Evolutionary conservation across 2,113 vertebrate species (phyloP), one percentile per base, ranked within the genome.

Genomic region (Nyctereutes procyonoides): DNA sequence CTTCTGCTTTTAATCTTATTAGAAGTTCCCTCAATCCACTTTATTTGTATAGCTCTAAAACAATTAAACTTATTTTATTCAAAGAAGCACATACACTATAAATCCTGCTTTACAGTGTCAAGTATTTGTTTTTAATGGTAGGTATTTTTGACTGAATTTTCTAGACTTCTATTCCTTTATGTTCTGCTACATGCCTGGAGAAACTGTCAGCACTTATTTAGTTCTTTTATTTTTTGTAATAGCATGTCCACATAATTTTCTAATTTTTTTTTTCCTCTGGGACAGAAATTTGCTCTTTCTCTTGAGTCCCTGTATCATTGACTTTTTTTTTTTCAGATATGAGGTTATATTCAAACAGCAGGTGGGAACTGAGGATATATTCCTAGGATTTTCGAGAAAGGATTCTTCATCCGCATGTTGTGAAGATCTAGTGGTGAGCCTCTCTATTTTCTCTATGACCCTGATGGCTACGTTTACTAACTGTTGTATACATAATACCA

Each of bases 381-480:
- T 99, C 98, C 98, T 99, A 95, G 99, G 99, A 48, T 97, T 99
- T 98, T 99, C 97, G 38, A 95, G 99, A 95, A 99, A 99, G 95
- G 99, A 99, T 51, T 98, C 99, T 8, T 99, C 99, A 48, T 99
- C 99, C 67, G 99, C 99, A 97, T 99, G 99, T 97, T 99, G 99
- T 98, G 99, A 99, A 65, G 99, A 99, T 74, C 98, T 99, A 97
- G 98, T 99, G 99, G 99, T 99, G 99, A 99, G 98, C 48, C 32
- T 82, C n/a, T 56, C 6, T 20, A 90, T 90, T 92, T 95, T 94
- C 63, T 53, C 19, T 88, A 88, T 95, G 73, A 90, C 19, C 9
- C 28, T 83, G 71, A 71, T 53, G 89, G 12, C 58, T 92, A 88
- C 93, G 81, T n/a, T 83, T 80, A 58, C 12, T 91, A 28, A 67